Percentiles rank a stretch among this genome's conserved stretches.
These are phyloP conservation scores for Brachypalpus laphriformis DNA, from an alignment of 2,888 invertebrate species.

Conservation along the genomic window DNA sequence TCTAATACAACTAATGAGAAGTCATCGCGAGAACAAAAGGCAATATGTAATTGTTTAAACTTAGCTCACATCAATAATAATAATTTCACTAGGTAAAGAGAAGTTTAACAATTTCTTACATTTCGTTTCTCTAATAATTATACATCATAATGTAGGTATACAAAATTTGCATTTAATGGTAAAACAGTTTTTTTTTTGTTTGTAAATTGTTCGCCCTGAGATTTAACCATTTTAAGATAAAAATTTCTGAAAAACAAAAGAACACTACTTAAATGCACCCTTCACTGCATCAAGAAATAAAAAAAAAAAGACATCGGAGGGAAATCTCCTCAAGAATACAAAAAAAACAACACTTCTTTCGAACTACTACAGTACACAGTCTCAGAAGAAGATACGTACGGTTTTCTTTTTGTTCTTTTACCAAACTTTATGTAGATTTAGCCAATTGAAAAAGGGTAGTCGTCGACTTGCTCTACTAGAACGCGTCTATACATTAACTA, in stretches of 20 bases:
- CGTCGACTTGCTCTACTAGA: conserved; percentile 31
- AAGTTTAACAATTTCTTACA: conserved; percentile 33
- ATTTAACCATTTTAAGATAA: conserved; percentile 23
- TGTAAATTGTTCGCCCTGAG: conserved; percentile 44
- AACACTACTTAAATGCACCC: conserved; percentile 64
- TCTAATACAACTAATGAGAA: conserved; percentile 71
- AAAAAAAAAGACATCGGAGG: conserved; percentile 26
- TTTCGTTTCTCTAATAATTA: neutral
- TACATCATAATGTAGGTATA: conserved; percentile 11
- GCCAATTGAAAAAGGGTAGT: conserved; percentile 31
- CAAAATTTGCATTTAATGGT: conserved; percentile 51
- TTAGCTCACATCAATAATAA: conserved; percentile 36
- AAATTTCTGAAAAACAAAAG: conserved; percentile 13
- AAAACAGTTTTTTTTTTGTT: conserved; percentile 20
- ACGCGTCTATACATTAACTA: conserved; percentile 32
- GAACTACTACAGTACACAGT: conserved; percentile 27
- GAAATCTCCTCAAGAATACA: neutral
- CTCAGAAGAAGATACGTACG: conserved; percentile 38
- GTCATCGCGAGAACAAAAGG: conserved; percentile 36
- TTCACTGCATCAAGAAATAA: conserved; percentile 15
- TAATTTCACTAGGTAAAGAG: conserved; percentile 58
- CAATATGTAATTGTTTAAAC: conserved; percentile 28
- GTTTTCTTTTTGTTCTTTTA: conserved; percentile 2
- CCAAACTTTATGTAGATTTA: neutral
- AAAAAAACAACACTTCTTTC: conserved; percentile 8